phyloP scores from a whole-genome alignment of 2,797 vertebrate species.

The Botia almorhae region DNA sequence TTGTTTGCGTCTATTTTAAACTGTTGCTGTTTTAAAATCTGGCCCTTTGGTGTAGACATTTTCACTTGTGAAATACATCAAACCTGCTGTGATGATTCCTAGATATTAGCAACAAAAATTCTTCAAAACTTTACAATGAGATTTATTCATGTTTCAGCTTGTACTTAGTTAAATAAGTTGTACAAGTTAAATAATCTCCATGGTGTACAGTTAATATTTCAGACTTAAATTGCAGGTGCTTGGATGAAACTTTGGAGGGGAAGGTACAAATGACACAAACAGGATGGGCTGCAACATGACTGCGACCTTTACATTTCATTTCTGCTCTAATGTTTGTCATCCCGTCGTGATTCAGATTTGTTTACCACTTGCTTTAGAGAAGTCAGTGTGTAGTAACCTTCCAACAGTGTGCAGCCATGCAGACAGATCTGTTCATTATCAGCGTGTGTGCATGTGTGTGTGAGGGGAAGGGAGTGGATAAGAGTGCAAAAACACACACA shows the following conservation, averaged over 20 bases:
- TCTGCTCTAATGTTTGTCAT: not conserved
- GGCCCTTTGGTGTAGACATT: too few species aligned
- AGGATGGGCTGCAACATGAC: conserved; percentile 47
- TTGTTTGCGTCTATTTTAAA: too few species aligned
- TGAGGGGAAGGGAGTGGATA: conserved; percentile 55
- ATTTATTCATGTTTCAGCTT: not conserved
- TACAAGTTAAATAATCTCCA: too few species aligned
- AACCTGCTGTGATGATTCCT: too few species aligned
- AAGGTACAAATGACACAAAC: conserved; percentile 49
- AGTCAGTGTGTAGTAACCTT: conserved; percentile 35
- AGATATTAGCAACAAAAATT: not conserved
- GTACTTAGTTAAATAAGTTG: not conserved
- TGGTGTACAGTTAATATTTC: not conserved
- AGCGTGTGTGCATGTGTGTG: conserved; percentile 15
- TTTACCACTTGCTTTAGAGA: conserved; percentile 45
- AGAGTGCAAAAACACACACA: conserved; percentile 38
- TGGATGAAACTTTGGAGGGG: conserved; percentile 8
- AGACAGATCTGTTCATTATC: conserved; percentile 44
- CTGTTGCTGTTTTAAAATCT: too few species aligned
- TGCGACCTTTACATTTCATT: conserved; percentile 23
- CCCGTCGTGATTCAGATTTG: conserved; percentile 4
- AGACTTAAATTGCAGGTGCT: conserved; percentile 46
- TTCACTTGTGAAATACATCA: too few species aligned
- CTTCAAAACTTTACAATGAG: not conserved
- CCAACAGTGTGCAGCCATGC: conserved; percentile 22